Base-by-base conservation (phyloP, 2,888 invertebrate genomes). In the Andrena haemorrhoa region DNA sequence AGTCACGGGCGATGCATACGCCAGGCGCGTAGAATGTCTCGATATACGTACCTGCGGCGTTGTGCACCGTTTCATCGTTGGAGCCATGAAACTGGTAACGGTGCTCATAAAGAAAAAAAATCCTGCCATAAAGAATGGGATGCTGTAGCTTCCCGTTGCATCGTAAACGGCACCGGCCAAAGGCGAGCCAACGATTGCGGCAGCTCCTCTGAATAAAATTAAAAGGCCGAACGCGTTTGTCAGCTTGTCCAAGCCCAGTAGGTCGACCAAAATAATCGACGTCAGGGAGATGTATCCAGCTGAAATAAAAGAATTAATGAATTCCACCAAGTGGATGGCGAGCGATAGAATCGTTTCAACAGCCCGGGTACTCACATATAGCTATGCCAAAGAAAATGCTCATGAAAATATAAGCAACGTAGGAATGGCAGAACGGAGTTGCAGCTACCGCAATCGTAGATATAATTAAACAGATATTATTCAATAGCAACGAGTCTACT, bases 251-350 rank as follows among this genome's bases (percentile, higher is more conserved):
- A 99, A 95, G 1, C 99, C 99, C 65, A 99, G 95, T 51, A 99
- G 95, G 94, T 99, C 99, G 88, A 99, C 99, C 83, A 99, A 95
- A 92, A 99, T 98, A 93, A 99, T 99, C 66, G 99, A 99, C 58
- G 99, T 99, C 79, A 99, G 95, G 10, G 99, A 99, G 92, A 99
- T 99, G 95, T 98, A 99, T 83, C 99, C 99, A 84, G 99, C 98
- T 98, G 95, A 82, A 88, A 86, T 61, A 31, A 70, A 51, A 4
- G 26, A 10, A 5, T 2, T 26, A 20, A 26, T 12, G n/a, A 61
- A 16, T n/a, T 8, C 7, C 7, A 16, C 31, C 3, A 2, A 23
- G 16, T n/a, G 3, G 31, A 20, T 3, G 20, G 7, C 5, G 35
- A 4, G 26, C 5, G 8, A 41, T 12, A 31, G n/a, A 29, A 53